phyloP scores from a whole-genome alignment of 2,888 invertebrate genomes.

The Drosophila infuscata region DNA sequence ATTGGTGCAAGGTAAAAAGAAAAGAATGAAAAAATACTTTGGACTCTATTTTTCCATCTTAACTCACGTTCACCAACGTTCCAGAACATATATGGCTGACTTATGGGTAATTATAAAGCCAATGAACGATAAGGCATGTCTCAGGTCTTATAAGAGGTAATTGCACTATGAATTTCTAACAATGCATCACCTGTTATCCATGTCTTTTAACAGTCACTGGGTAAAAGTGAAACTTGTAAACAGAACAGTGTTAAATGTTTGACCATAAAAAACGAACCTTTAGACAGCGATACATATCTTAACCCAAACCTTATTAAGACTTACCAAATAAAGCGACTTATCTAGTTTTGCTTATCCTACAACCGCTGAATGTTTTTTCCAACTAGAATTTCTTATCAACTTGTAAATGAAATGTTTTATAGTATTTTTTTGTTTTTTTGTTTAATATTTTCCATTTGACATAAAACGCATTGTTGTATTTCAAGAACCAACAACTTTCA shows the following conservation, averaged over 20 bases:
- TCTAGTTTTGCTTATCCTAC: background rate
- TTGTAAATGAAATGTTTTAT: background rate
- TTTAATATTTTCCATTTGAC: background rate
- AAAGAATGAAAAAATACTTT: background rate
- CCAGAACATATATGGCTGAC: background rate
- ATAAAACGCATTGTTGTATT: background rate
- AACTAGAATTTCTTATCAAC: slow-evolving; percentile 5
- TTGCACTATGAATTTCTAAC: background rate
- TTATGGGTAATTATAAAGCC: background rate
- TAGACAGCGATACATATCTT: background rate
- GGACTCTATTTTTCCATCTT: background rate
- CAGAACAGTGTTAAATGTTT: background rate
- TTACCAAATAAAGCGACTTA: slow-evolving; percentile 4
- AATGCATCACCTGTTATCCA: background rate
- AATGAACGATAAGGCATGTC: slow-evolving; percentile 10
- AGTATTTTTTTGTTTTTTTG: background rate
- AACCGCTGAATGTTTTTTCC: background rate
- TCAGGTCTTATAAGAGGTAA: background rate
- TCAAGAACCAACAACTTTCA: background rate
- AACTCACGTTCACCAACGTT: background rate
- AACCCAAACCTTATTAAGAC: background rate
- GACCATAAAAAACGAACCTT: background rate
- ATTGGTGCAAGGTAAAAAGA: background rate
- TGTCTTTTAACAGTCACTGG: background rate
- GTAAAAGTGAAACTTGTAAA: background rate